A percentile compares a stretch with the other conserved stretches of the same genome.
phyloP scores from a whole-genome alignment of 2,797 vertebrate genomes.

The Sparidentex hasta region DNA sequence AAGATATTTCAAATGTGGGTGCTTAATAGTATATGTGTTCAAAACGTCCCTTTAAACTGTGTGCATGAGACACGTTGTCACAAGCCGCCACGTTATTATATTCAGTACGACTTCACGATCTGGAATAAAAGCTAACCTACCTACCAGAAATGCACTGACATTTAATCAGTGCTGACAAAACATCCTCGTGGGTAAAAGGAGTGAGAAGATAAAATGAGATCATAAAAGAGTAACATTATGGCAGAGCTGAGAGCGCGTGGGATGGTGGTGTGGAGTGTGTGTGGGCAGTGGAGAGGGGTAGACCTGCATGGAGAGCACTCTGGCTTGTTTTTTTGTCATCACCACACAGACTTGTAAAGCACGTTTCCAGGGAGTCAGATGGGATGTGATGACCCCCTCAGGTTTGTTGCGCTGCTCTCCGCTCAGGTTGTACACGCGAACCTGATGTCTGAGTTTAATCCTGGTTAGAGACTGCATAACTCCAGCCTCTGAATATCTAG shows the following conservation, averaged over 20 bases:
- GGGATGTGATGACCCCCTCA: constrained; percentile 42
- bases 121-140: background rate
- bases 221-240: constrained; percentile 45
- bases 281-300: constrained; percentile 64
- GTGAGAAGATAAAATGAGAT: constrained; percentile 52
- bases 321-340: constrained; percentile 67
- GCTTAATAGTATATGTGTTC: background rate
- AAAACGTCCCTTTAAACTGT: background rate
- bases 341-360: constrained; percentile 38
- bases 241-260: constrained; percentile 56
- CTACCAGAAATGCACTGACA: constrained; percentile 12
- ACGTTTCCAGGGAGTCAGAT: constrained; percentile 53
- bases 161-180: constrained; percentile 20
- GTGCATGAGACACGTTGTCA: background rate
- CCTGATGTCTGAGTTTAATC: constrained; percentile 25
- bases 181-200: constrained; percentile 11
- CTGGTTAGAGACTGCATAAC: background rate
- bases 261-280: constrained; percentile 53
- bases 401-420: constrained; percentile 33
- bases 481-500: background rate
- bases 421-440: constrained; percentile 25
- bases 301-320: constrained; percentile 66
- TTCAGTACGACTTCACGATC: background rate
- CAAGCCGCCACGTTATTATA: background rate
- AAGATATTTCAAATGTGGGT: background rate